These are phyloP conservation scores for Xestoiulus laeticollis DNA, from an alignment of 2,888 invertebrate species.

Conservation along the genomic window DNA sequence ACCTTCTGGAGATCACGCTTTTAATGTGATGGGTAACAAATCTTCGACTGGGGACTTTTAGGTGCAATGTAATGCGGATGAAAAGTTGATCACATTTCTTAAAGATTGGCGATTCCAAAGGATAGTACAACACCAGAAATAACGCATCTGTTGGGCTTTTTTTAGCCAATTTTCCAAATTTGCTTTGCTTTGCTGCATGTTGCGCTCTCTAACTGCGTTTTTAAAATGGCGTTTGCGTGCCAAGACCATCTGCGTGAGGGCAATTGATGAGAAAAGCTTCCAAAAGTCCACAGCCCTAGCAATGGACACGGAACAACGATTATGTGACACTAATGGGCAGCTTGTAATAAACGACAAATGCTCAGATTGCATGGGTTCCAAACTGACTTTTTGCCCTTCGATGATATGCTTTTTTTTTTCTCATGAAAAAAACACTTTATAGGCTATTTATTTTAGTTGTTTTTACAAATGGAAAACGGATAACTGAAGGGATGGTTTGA, in stretches of 20 bases:
- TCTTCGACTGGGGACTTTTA: background rate
- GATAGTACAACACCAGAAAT: background rate
- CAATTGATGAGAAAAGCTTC: slow-evolving; percentile 34
- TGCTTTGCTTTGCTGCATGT: background rate
- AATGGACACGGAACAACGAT: slow-evolving; percentile 41
- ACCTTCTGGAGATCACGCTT: background rate
- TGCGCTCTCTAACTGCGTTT: background rate
- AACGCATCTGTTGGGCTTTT: background rate
- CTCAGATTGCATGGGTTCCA: slow-evolving; percentile 41
- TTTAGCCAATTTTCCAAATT: background rate
- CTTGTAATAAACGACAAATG: slow-evolving; percentile 45
- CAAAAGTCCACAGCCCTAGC: slow-evolving; percentile 10
- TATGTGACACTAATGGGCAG: slow-evolving; percentile 42
- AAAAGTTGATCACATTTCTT: slow-evolving; percentile 10
- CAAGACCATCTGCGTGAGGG: background rate
- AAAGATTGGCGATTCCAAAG: background rate
- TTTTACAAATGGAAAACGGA: background rate
- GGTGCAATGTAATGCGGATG: background rate
- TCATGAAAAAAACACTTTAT: slow-evolving; percentile 13
- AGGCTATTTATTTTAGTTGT: background rate
- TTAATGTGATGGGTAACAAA: slow-evolving; percentile 22
- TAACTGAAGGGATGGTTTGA: background rate
- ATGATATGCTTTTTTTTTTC: background rate
- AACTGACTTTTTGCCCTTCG: background rate
- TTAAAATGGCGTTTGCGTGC: background rate